Base-by-base conservation (phyloP, 2,113 vertebrate species). In the Trogon surrucura region DNA sequence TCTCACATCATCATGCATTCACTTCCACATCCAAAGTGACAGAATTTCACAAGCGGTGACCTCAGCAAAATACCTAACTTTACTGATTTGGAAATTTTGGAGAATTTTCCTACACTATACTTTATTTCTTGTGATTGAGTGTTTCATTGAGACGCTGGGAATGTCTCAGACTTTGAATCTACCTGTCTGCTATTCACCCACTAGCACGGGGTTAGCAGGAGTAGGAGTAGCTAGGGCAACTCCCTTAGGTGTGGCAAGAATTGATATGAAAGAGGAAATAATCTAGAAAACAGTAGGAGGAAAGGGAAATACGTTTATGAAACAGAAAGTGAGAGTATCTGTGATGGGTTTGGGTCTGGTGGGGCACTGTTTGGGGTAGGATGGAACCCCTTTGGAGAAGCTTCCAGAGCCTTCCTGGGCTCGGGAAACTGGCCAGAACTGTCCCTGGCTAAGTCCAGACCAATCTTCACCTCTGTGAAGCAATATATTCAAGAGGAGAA, bases 11-110 rank as follows among this genome's bases (percentile, higher is more conserved):
- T 72, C 23, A 32, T 0, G 0, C 20, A 13, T 91, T 88, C 70
- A 50, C 5, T 72, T 78, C 60, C 16, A 50, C 6, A n/a, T 61
- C 45, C 10, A 73, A 23, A 58, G 13, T 67, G 64, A 74, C 3
- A 66, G 16, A 47, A 74, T 62, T 82, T 85, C 41, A 72, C 16
- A 69, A 57, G 26, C 0, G 0, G 0, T 30, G 9, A 57, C 26
- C 10, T 74, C 45, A 66, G 16, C 4, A 57, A 47, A 72, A 50
- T 14, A 16, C 10, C 14, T 48, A 17, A 71, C 72, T 75, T 71
- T 85, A 72, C 18, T 45, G 10, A 61, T 74, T 71, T 60, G 1
- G 6, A 64, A 20, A 15, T 32, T 44, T 78, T 32, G 14, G 27
- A 41, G 44, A 73, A 27, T 66, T 70, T 75, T 64, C 17, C 32